These are phyloP conservation scores for Calidris pygmaea DNA, from an alignment of 2,113 vertebrate genomes.

Conservation along the genomic window DNA sequence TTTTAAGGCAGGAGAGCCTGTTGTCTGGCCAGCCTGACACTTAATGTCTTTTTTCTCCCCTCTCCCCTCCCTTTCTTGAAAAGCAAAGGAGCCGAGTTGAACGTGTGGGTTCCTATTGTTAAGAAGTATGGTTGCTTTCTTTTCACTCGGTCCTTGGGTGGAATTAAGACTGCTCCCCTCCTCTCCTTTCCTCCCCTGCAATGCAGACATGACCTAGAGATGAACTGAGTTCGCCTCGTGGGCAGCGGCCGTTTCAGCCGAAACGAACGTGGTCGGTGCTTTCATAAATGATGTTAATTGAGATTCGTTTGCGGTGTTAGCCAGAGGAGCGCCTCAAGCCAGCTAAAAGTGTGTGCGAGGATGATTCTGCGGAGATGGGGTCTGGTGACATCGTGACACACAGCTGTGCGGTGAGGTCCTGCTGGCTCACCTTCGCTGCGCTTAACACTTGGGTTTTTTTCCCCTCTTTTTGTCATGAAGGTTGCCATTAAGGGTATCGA, in stretches of 20 bases:
- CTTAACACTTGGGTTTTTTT: neutral
- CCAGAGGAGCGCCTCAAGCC: neutral
- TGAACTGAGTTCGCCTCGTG: neutral
- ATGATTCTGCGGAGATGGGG: neutral
- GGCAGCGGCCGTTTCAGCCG: neutral
- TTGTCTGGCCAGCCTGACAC: neutral
- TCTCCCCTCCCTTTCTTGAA: too few relatives aligned
- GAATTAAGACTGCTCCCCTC: neutral
- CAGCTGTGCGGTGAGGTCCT: neutral
- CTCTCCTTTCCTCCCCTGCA: slow-evolving; percentile 35
- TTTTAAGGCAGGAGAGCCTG: neutral
- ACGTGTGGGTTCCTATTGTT: neutral
- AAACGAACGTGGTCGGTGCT: neutral
- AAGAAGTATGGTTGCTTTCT: neutral
- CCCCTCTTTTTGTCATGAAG: slow-evolving; percentile 59
- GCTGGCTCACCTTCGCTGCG: neutral
- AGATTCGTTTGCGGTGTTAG: neutral
- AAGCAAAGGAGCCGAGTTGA: neutral
- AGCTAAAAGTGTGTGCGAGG: neutral
- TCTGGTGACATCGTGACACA: neutral
- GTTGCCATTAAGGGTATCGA: slow-evolving; percentile 94
- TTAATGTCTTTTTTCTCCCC: neutral
- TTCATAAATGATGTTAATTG: neutral
- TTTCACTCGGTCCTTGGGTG: neutral
- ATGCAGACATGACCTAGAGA: slow-evolving; percentile 52